A percentile compares a stretch with the other conserved stretches of the same genome.
phyloP scores from a whole-genome alignment of 2,113 vertebrate species.

The Heptranchias perlo region DNA sequence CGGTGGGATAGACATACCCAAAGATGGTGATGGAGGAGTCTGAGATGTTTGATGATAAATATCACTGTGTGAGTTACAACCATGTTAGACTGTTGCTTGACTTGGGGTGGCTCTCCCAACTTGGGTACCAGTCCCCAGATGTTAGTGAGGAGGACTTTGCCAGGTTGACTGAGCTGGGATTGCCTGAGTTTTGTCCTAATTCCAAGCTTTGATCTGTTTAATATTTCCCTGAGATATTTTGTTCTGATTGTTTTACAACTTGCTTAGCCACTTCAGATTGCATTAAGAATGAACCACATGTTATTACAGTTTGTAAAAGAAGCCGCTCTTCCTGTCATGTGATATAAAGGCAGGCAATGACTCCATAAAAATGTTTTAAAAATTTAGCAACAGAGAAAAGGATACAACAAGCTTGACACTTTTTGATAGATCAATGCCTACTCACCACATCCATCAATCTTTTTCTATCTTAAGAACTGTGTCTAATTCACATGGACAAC shows the following conservation, averaged over 20 bases:
- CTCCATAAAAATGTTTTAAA: background rate
- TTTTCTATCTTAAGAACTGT: background rate
- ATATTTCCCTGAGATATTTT: background rate
- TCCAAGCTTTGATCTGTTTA: background rate
- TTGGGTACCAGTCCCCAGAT: too few relatives aligned
- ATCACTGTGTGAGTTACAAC: background rate
- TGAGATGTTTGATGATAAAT: background rate
- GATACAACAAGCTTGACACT: background rate
- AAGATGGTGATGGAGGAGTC: background rate
- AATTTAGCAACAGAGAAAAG: background rate
- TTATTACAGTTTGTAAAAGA: background rate
- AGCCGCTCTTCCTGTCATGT: background rate
- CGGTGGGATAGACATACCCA: background rate
- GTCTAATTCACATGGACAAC: background rate
- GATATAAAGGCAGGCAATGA: background rate
- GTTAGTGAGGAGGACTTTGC: background rate
- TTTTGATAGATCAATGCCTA: background rate
- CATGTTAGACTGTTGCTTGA: background rate
- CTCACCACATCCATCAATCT: background rate
- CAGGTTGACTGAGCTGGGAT: background rate
- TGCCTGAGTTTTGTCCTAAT: background rate
- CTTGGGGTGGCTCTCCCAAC: background rate
- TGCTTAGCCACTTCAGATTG: background rate
- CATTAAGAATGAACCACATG: background rate
- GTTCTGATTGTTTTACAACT: background rate